Evolutionary conservation across 2,888 invertebrate genomes (phyloP), one percentile per base, ranked within the genome.

Genomic region (Ypsolopha scabrella): DNA sequence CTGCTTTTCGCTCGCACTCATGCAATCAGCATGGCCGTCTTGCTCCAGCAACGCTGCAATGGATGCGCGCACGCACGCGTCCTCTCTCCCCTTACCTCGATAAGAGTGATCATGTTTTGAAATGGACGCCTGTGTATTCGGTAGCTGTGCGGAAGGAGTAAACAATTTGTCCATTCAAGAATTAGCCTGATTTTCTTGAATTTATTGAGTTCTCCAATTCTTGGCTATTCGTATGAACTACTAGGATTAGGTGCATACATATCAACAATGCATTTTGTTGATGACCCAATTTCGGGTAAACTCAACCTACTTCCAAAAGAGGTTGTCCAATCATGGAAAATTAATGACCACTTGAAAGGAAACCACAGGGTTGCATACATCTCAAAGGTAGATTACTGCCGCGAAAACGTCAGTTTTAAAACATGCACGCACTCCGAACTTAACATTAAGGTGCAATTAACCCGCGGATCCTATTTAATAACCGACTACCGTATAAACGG

Each of bases 1-100:
- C 56, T 39, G 65, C 58, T 57, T 77, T 80, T 66, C 71, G 59
- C 61, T 83, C 67, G 51, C 64, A 59, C 81, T 51, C 56, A 53
- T 39, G 50, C 63, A 58, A 79, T 51, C 56, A 53, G 37, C 48
- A 50, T 8, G 44, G 51, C 46, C 48, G 54, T 58, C 56, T 55
- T 58, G 54, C 63, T 58, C 58, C 65, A 49, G 58, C 52, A 55
- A 55, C 63, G 63, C 67, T 76, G 75, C 77, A 73, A 71, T 78
- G 74, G 78, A 80, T 82, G 83, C 77, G 77, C 79, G 71, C 71
- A 78, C 80, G 81, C 80, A 79, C 73, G 74, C 79, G 78, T 72
- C 75, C 76, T 75, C 78, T 78, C 75, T 81, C 70, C 70, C 70
- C 53, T 72, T 75, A 67, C 72, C 68, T 72, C 76, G 75, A 81